Base-by-base conservation (phyloP, 1,140 invertebrate genomes). In the Megalonaias nervosa region DNA sequence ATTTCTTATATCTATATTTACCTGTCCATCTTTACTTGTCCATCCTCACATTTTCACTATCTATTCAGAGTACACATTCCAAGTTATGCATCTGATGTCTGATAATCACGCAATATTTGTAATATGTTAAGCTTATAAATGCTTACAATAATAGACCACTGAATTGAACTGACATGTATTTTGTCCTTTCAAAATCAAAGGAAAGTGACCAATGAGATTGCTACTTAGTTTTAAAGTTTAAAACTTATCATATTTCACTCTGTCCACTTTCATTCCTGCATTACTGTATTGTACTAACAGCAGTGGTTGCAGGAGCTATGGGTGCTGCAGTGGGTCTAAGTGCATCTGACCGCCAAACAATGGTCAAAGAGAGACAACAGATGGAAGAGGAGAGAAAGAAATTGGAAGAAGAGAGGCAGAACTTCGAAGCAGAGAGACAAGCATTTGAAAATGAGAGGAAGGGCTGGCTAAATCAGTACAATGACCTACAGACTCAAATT, bases 311-410 rank as follows among this genome's bases (percentile, higher is more conserved):
- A 55, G 76, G 76, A 56, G 65, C 57, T 1, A 67, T 78, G 76
- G 71, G 71, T 13, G 65, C 58, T 19, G 67, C 76, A 17, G 61
- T 60, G 61, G 76, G 74, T 48, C 38, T 48, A 1, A 48, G 38
- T 48, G 11, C 38, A 48, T 48, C 38, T 48, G 57, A 78, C 73
- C 58, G 74, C 68, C 64, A 67, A 69, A 58, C 70, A 78, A 69
- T 78, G 55, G 71, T 73, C 21, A 78, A 78, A 60, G 76, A 78
- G 65, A 67, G 76, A 61, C 62, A 69, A 19, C 66, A 78, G 60
- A 78, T 78, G 21, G 76, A 68, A 6, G 70, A 73, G 16, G 76
- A 78, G 66, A 67, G 76, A 31, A 64, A 71, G 14, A 68, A 71
- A 58, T 38, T 78, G 14, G 2, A 58, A 14, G 76, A 72, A 19